Percentiles rank a stretch among this genome's conserved stretches.
These are phyloP conservation scores for Macrotis lagotis DNA, from an alignment of 2,113 vertebrate species.

Conservation along the genomic window DNA sequence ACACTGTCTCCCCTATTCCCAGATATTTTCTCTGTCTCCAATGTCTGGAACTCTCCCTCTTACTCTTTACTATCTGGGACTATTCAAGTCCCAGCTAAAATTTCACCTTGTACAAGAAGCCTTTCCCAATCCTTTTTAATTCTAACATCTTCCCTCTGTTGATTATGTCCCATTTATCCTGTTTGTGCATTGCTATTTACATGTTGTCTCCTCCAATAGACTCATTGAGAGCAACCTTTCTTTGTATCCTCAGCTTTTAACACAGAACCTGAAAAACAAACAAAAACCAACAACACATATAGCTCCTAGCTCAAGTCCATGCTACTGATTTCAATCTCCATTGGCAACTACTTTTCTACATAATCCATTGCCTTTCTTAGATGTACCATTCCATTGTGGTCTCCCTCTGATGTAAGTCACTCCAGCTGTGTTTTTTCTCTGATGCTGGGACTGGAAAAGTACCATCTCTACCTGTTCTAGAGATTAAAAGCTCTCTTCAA, in stretches of 20 bases:
- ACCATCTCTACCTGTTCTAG: background rate
- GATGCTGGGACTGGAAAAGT: background rate
- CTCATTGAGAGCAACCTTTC: background rate
- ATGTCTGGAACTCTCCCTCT: background rate
- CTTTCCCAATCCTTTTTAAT: background rate
- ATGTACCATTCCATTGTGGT: background rate
- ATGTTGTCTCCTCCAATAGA: background rate
- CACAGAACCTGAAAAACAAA: background rate
- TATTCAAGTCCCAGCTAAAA: background rate
- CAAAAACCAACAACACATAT: no score
- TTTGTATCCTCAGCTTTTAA: background rate
- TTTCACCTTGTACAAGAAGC: background rate
- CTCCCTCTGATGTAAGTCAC: background rate
- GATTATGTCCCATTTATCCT: background rate
- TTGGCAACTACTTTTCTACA: background rate
- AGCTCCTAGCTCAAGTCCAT: background rate
- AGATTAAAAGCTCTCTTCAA: background rate
- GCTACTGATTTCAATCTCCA: background rate
- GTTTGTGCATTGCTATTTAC: background rate
- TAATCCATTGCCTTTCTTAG: background rate
- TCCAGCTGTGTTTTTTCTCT: background rate
- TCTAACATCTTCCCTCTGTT: background rate
- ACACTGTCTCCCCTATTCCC: background rate
- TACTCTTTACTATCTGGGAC: background rate
- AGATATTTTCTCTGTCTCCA: background rate